Percentiles rank a stretch among this genome's conserved stretches.
Evolutionary conservation across 2,113 vertebrate genomes (phyloP).

Genomic region (Neodon shergylaensis): DNA sequence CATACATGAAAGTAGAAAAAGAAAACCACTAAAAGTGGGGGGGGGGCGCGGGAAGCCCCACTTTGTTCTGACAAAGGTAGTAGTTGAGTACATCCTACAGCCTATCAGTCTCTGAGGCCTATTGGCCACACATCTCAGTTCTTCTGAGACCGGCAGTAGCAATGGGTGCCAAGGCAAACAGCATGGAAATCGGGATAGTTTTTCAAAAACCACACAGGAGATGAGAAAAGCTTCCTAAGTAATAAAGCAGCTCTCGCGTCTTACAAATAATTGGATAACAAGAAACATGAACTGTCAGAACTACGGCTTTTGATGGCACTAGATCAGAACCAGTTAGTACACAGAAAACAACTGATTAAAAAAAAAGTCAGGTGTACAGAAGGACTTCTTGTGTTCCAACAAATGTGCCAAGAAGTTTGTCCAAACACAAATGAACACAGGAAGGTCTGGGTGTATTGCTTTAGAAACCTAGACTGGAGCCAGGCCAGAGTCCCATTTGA

Average conservation of each 20-base stretch:
- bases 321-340: conserved; percentile 26
- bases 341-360: not conserved
- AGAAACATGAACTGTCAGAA: conserved; percentile 16
- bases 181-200: conserved; percentile 5
- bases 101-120: conserved; percentile 11
- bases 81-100: conserved; percentile 33
- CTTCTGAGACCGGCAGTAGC: conserved; percentile 24
- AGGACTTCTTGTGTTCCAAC: not conserved
- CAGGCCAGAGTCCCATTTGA: not conserved
- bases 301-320: not conserved
- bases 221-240: not conserved
- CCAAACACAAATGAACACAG: not conserved
- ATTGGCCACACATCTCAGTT: not conserved
- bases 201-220: conserved; percentile 48
- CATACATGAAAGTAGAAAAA: not conserved
- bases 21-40: not conserved
- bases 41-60: not conserved
- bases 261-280: conserved; percentile 12
- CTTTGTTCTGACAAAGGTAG: conserved; percentile 28
- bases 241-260: not conserved
- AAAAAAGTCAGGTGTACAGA: not conserved
- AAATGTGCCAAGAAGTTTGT: not conserved
- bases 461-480: not conserved
- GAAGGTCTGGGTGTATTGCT: not conserved
- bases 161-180: conserved; percentile 17